Evolutionary conservation across 2,888 invertebrate genomes (phyloP), one percentile per base, ranked within the genome.

Genomic region (Galerucella pusilla): DNA sequence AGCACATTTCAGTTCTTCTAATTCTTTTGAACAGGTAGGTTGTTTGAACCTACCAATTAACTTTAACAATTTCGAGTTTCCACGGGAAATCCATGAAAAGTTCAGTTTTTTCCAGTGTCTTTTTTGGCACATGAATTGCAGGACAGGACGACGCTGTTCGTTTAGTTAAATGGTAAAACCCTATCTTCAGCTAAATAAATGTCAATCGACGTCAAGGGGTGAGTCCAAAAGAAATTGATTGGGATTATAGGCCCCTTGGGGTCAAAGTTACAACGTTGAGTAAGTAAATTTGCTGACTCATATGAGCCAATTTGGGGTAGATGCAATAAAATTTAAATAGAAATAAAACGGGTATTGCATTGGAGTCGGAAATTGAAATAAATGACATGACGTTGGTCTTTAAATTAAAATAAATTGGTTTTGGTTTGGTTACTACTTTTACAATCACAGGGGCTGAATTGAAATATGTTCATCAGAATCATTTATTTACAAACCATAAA

Each of bases 171-270:
- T 61, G 61, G 11, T 7, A 69, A 49, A 61, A 61, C 68, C 69
- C 61, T 69, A 61, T 69, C 68, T 61, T 16, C 49, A 7, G 49
- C 61, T 69, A 61, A 69, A 76, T 73, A 73, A 70, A 70, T 70
- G 73, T 67, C 54, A n/a, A 63, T 75, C 14, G 52, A 70, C 63
- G 75, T 76, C 75, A 67, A 74, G 68, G 76, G 76, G 74, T 45
- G 68, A 68, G 66, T 68, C 68, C 46, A 64, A 73, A 73, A 73
- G 73, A 76, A 76, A 76, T 73, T 71, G 71, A 76, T 76, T 71
- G 63, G 60, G 68, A 73, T 71, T 73, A 70, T 67, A 71, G 70
- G 67, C 67, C 75, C 75, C 75, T 73, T 70, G 73, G 64, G 68
- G 52, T 46, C 45, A 63, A 65, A 57, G 52, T 54, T 74, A 42